Evolutionary conservation across 2,888 invertebrate genomes (phyloP), one percentile per base, ranked within the genome.

Genomic region (Cecidostiba fungosa): DNA sequence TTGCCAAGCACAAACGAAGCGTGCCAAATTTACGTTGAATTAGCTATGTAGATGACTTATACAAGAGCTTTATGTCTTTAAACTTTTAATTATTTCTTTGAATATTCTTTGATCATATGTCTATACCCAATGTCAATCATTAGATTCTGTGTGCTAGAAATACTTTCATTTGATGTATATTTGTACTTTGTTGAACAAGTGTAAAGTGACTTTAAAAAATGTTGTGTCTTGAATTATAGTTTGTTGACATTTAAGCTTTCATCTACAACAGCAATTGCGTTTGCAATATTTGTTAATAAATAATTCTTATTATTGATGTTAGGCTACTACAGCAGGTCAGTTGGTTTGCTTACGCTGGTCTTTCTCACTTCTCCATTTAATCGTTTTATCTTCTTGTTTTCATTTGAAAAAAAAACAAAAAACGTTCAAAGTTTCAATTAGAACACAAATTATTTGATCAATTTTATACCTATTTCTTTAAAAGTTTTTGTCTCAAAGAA

Each of bases 1-100:
- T 69, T 76, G 19, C 10, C 32, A 84, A 80, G 76, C 84, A 79
- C 80, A 79, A 80, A 54, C 39, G 6, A 29, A 72, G 39, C 29
- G 80, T 85, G 70, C 79, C 84, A 80, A 84, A 84, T 85, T 74
- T 70, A 74, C 6, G 43, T 81, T 78, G 19, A 66, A 73, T 66
- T 78, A 72, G 16, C 62, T 26, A 39, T 14, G 23, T 59, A 54
- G 36, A 74, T 29, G 74, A 70, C 29, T 76, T 78, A 70, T 23
- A 62, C 19, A 43, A 59, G 39, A n/a, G 50, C 16, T 59, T 6
- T 62, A 5, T 54, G 2, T 84, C 69, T 50, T 70, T 39, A 19
- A n/a, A 69, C n/a, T 72, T 4, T 72, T 32, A 77, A 73, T 84
- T 32, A 73, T 84, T 72, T 77, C 32, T 62, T 59, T 14, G 54